phyloP scores from a whole-genome alignment of 2,888 invertebrate genomes.

The Hybos culiciformis region DNA sequence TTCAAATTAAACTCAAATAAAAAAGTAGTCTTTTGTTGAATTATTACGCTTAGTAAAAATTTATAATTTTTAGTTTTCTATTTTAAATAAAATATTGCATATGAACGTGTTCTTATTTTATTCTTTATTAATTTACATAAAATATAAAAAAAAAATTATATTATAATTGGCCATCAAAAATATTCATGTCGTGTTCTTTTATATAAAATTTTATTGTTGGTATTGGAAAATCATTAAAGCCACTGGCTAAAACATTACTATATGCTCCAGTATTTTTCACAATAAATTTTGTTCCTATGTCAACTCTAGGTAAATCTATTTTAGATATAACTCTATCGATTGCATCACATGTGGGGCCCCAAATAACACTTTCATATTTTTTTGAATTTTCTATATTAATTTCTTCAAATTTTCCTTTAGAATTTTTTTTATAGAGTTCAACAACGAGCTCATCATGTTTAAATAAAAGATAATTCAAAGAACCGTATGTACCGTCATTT shows the following conservation, averaged over 20 bases:
- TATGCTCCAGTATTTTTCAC: slow-evolving; percentile 99
- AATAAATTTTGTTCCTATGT: slow-evolving; percentile 74
- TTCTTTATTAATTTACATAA: too few relatives aligned
- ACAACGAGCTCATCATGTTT: slow-evolving; percentile 37
- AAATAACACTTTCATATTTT: slow-evolving; percentile 38
- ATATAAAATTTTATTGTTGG: slow-evolving; percentile 49
- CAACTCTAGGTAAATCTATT: slow-evolving; percentile 53
- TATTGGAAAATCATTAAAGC: slow-evolving; percentile 88
- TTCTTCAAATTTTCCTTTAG: too few relatives aligned
- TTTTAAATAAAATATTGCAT: too few relatives aligned
- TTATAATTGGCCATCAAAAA: too few relatives aligned
- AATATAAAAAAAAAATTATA: too few relatives aligned
- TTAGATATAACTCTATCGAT: slow-evolving; percentile 58
- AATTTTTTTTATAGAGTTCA: not conserved
- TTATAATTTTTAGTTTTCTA: too few relatives aligned
- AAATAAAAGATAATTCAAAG: slow-evolving; percentile 92
- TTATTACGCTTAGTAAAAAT: too few relatives aligned
- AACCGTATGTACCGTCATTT: slow-evolving; percentile 97
- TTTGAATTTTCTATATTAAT: slow-evolving; percentile 40
- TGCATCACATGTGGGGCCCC: slow-evolving; percentile 96
- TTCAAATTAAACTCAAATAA: too few relatives aligned
- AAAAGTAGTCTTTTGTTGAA: too few relatives aligned
- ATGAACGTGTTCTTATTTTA: too few relatives aligned
- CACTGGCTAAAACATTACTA: slow-evolving; percentile 80
- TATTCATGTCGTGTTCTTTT: too few relatives aligned